Base-by-base conservation (phyloP, 2,113 vertebrate genomes). In the Megaleporinus macrocephalus region DNA sequence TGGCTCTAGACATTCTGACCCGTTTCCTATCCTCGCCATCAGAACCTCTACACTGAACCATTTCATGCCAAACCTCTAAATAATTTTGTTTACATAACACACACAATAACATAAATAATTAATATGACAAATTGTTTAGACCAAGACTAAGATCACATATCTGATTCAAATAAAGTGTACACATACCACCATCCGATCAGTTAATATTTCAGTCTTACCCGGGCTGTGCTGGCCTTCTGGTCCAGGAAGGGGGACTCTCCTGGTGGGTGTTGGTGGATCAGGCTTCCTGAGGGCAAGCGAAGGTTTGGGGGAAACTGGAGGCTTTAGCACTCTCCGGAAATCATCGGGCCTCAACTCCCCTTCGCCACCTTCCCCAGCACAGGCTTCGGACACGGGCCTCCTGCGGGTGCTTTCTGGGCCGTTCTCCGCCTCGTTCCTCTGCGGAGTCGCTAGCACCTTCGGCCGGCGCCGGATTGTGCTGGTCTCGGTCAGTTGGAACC, bases 301-400 rank as follows among this genome's bases (percentile, higher is more conserved):
- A 66, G 95, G 97, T 87, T 99, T 98, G 62, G 97, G 96, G 16
- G 97, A 98, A 41, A 98, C 96, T 0, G 96, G 95, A 0, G 97
- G 97, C 88, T 95, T 98, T 82, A 93, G 87, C 0, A 91, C 92
- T 87, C 94, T 96, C 86, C 95, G 93, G 59, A 90, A 89, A 22
- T 90, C 89, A 0, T 93, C 91, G 5, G 76, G 49, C 18, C 77
- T 76, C 12, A 55, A 66, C 27, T 74, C 53, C 29, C 27, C 65
- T 5, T 82, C 84, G 2, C 72, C 47, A 86, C 0, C 89, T 91
- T 91, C 83, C 96, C 96, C 0, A 94, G 95, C 69, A 89, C 87
- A 0, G 94, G 95, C 68, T 95, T 91, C 85, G 94, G 92, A 84
- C 92, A 95, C 85, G 94, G 88, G 0, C 95, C 95, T 87, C 95